These are phyloP conservation scores for Arenaria interpres DNA, from an alignment of 2,113 vertebrate genomes.

Conservation along the genomic window DNA sequence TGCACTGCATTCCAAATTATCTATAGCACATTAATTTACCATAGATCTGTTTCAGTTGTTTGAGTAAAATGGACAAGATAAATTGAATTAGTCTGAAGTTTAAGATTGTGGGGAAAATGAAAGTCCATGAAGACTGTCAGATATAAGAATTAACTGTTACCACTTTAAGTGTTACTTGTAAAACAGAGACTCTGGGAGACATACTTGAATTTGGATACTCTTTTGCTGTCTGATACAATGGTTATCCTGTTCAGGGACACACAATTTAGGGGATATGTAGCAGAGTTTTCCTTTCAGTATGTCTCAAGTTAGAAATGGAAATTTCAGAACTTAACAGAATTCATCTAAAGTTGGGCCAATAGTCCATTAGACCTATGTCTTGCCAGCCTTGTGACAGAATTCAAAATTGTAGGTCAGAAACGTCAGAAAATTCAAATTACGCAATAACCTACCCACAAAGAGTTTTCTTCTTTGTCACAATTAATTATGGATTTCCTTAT, in stretches of 20 bases:
- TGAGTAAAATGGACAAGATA: slow-evolving; percentile 74
- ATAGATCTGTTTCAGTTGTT: slow-evolving; percentile 70
- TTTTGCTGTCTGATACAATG: background rate
- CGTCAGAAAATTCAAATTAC: background rate
- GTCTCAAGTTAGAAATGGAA: background rate
- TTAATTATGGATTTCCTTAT: background rate
- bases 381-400: background rate
- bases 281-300: background rate
- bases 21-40: slow-evolving; percentile 74
- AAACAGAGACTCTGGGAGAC: background rate
- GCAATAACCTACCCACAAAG: background rate
- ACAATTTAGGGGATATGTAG: background rate
- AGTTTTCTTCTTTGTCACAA: background rate
- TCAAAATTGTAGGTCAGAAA: background rate
- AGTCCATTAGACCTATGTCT: background rate
- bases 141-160: slow-evolving; percentile 60
- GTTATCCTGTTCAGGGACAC: background rate
- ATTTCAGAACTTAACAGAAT: background rate
- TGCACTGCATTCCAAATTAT: slow-evolving; percentile 70
- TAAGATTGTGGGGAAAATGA: slow-evolving; percentile 52
- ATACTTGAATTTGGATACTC: background rate
- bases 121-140: slow-evolving; percentile 60
- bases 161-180: background rate
- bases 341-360: background rate
- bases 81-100: slow-evolving; percentile 76